Conservation (phyloP, 23 tunicate genomes). For the Clavelina lepadiformis region DNA sequence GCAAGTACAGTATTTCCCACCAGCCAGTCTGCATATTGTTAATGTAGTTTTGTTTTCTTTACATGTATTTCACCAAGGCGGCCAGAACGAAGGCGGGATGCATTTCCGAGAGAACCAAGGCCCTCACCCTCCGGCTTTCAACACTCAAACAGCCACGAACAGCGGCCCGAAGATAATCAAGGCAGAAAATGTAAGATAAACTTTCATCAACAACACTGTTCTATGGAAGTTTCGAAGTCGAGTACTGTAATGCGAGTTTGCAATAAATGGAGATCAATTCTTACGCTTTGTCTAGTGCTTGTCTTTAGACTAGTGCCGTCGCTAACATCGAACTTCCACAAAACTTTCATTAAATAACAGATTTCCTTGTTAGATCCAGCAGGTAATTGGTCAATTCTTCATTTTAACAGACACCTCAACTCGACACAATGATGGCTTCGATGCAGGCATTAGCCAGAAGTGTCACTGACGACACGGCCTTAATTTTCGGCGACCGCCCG, state of each 20-base stretch:
- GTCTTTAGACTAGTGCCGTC: too few relatives aligned
- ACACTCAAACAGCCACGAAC: conserved; percentile 13
- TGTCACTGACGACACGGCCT: conserved; percentile 62
- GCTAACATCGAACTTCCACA: too few relatives aligned
- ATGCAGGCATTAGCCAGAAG: conserved; percentile 89
- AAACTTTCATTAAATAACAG: too few relatives aligned
- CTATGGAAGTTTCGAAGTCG: too few relatives aligned
- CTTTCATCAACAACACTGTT: too few relatives aligned
- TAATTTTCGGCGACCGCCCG: conserved; percentile 82
- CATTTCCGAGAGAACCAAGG: conserved; percentile 50
- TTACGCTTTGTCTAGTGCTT: too few relatives aligned
- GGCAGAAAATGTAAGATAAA: too few relatives aligned
- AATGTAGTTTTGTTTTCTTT: not conserved
- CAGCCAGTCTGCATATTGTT: too few relatives aligned
- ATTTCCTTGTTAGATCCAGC: too few relatives aligned
- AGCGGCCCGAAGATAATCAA: conserved; percentile 6
- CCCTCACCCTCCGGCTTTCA: conserved; percentile 35
- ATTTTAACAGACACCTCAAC: conserved; percentile 32
- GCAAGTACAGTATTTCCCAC: too few relatives aligned
- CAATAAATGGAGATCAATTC: too few relatives aligned
- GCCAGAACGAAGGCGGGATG: not conserved
- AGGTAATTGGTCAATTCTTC: not conserved
- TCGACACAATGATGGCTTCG: conserved; percentile 62
- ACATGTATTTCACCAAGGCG: conserved; percentile 1
- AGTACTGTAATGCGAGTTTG: too few relatives aligned